Evolutionary conservation across 2,797 vertebrate genomes (phyloP), one percentile per base, ranked within the genome.

Genomic region (Zalophus californianus): DNA sequence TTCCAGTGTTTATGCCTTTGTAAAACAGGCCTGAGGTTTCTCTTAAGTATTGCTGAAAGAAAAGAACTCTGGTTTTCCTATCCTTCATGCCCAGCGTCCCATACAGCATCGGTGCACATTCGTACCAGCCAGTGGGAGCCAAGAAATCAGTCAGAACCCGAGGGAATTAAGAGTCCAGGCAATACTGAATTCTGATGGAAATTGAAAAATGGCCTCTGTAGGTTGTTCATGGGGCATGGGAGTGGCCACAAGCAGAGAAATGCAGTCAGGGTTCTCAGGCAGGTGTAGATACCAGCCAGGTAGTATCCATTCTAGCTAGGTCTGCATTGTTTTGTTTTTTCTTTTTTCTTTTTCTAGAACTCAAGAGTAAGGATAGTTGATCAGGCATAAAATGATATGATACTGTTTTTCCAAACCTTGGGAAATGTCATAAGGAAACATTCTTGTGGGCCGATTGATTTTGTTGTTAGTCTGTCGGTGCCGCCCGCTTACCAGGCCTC

Each of bases 381-480:
- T 82, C 14, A 25, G 38, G 54, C 41, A n/a, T 41, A 78, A 62
- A 85, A 80, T 9, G 54, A 60, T 60, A 80, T 9, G 54, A 60
- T 60, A 3, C 20, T 90, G 6, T 86, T 50, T 94, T 84, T 79
- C 87, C 78, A 48, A 41, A 32, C 68, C 56, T 86, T 89, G 64
- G 86, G 62, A 75, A 83, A 75, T 86, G 52, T 79, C 84, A 64
- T 1, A 90, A 35, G 85, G 29, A 38, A 54, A 60, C 94, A 77
- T 92, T 94, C 80, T 77, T 96, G 94, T 95, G 80, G 92, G 89
- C 77, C 86, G 41, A 6, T 15, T 48, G 75, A 1, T 52, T 91
- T 87, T 86, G 56, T 83, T 68, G 93, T 91, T 48, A 75, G 50
- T 50, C 29, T 35, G 83, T 25, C 48, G 18, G 14, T 60, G 90